Percentiles rank a stretch among this genome's conserved stretches.
phyloP scores from a whole-genome alignment of 2,113 vertebrate species.

The Dipodomys stephensi region DNA sequence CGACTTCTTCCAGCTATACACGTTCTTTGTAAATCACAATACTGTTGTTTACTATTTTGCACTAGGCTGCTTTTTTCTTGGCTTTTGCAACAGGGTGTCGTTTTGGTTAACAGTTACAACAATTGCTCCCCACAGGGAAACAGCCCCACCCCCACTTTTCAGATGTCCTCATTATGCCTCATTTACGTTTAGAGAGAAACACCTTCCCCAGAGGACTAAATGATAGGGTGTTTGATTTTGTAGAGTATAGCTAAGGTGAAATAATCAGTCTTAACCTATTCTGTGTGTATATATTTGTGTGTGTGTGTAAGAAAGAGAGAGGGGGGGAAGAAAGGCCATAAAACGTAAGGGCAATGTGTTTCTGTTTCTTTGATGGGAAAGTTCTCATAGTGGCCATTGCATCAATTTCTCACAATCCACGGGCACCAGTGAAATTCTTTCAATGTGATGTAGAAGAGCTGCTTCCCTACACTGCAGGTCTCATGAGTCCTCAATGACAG shows the following conservation, averaged over 20 bases:
- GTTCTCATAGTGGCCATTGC: background rate
- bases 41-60: background rate
- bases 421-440: background rate
- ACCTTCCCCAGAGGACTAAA: background rate
- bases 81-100: background rate
- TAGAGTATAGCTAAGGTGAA: background rate
- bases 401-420: background rate
- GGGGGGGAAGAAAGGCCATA: background rate
- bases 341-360: background rate
- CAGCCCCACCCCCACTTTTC: background rate
- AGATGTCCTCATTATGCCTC: background rate
- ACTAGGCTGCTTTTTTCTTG: background rate
- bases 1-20: background rate
- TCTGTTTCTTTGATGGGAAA: background rate
- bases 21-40: background rate
- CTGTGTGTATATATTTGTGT: background rate
- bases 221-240: background rate
- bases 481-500: background rate
- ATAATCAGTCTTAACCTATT: constrained; percentile 6
- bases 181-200: background rate
- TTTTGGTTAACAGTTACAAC: constrained; percentile 42
- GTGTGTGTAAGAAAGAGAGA: no score
- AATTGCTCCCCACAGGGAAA: background rate
- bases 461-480: background rate
- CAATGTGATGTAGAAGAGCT: background rate